These are phyloP conservation scores for Thunnus thynnus DNA, from an alignment of 2,113 vertebrate species.

Conservation along the genomic window DNA sequence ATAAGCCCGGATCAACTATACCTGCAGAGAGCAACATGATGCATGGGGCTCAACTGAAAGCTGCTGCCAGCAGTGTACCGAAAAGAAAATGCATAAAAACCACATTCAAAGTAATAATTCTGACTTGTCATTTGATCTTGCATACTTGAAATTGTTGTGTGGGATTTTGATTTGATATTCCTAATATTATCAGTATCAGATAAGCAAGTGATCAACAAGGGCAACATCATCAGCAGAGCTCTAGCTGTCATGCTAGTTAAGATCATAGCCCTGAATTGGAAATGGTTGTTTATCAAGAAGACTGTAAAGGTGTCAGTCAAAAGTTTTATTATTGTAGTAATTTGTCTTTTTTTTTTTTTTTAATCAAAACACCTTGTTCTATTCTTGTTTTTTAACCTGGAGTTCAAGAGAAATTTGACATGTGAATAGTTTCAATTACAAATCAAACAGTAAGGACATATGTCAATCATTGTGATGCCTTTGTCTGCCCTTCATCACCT, in stretches of 20 bases:
- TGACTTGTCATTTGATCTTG: not conserved
- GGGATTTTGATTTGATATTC: not conserved
- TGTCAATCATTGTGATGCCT: slow-evolving; percentile 4
- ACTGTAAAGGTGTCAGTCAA: not conserved
- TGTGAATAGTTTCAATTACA: not conserved
- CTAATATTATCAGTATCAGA: not conserved
- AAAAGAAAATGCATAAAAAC: slow-evolving; percentile 20
- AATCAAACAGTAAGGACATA: not conserved
- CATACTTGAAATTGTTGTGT: not conserved
- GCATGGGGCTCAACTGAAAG: slow-evolving; percentile 1
- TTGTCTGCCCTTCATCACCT: not conserved
- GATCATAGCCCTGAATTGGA: not conserved
- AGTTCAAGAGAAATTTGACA: not conserved
- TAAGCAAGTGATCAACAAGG: not conserved
- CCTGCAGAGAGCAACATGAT: slow-evolving; percentile 54
- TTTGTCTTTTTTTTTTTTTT: not conserved
- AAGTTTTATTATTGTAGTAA: slow-evolving; percentile 10
- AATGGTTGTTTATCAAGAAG: slow-evolving; percentile 11
- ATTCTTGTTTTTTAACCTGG: not conserved
- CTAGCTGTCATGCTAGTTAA: not conserved
- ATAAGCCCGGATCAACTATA: slow-evolving; percentile 59
- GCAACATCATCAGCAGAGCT: slow-evolving; percentile 1
- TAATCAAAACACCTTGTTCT: not conserved
- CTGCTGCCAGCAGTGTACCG: slow-evolving; percentile 1
- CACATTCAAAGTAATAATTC: slow-evolving; percentile 3